Conservation (phyloP, 1,140 invertebrate species). For the Asbolus verrucosus region DNA sequence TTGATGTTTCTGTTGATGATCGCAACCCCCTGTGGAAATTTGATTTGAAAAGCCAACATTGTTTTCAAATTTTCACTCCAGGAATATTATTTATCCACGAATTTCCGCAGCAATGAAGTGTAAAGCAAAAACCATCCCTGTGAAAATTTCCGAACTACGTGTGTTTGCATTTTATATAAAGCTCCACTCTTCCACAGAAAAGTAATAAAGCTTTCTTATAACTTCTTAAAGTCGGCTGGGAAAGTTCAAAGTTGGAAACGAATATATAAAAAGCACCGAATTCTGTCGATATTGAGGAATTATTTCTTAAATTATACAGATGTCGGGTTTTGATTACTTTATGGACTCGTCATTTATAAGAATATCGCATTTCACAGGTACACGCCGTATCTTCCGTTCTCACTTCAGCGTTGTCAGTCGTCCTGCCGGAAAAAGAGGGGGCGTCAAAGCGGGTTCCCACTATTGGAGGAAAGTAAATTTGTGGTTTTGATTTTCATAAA, state of each 20-base stretch:
- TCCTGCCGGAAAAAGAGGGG: not conserved
- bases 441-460: not conserved
- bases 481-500: constrained; percentile 47
- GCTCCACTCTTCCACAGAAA: constrained; percentile 48
- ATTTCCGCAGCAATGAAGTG: constrained; percentile 47
- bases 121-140: constrained; percentile 47
- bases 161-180: constrained; percentile 54
- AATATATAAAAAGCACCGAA: constrained; percentile 46
- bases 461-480: constrained; percentile 9
- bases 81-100: constrained; percentile 38
- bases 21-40: constrained; percentile 8
- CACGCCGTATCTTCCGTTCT: constrained; percentile 6
- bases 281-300: constrained; percentile 48
- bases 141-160: constrained; percentile 49
- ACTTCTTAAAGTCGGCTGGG: constrained; percentile 45
- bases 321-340: constrained; percentile 51
- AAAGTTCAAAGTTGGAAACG: constrained; percentile 43
- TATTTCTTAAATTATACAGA: constrained; percentile 54
- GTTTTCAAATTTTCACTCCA: constrained; percentile 21
- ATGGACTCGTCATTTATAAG: constrained; percentile 46
- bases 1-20: not conserved
- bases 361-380: not conserved
- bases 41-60: constrained; percentile 14
- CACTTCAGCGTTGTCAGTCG: too few relatives aligned
- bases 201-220: constrained; percentile 53